Conservation (phyloP, 2,113 vertebrate species). For the Antennarius striatus region DNA sequence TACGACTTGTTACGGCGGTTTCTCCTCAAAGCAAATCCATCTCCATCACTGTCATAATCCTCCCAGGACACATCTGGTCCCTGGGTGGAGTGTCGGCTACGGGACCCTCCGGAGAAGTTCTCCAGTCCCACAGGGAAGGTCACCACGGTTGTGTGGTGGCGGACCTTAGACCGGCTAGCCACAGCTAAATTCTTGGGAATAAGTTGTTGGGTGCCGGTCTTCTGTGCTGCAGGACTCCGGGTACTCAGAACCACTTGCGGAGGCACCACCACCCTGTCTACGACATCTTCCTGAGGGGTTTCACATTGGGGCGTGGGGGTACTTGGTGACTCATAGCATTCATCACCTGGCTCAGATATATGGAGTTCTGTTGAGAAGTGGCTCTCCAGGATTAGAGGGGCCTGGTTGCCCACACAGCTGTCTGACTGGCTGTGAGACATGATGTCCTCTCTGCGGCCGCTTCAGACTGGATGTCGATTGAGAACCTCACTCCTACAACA, state of each 20-base stretch:
- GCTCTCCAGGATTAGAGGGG: constrained; percentile 70
- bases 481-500: constrained; percentile 45
- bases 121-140: constrained; percentile 65
- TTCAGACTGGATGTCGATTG: background rate
- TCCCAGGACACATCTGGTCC: constrained; percentile 75
- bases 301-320: constrained; percentile 8
- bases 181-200: constrained; percentile 87
- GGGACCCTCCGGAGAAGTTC: constrained; percentile 22
- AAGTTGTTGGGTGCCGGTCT: constrained; percentile 86
- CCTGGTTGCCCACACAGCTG: constrained; percentile 70
- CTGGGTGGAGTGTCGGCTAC: constrained; percentile 36
- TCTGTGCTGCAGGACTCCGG: constrained; percentile 79
- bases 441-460: constrained; percentile 20
- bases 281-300: accelerated
- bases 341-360: constrained; percentile 59
- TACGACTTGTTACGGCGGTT: constrained; percentile 93
- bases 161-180: constrained; percentile 77
- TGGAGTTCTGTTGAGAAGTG: constrained; percentile 75
- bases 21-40: constrained; percentile 71
- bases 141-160: constrained; percentile 86
- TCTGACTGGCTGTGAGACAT: constrained; percentile 78
- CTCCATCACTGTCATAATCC: constrained; percentile 75
- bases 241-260: constrained; percentile 85
- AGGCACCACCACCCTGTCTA: background rate
- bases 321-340: background rate